Base-by-base conservation (phyloP, 2,797 vertebrate genomes). In the Hemitrygon akajei region DNA sequence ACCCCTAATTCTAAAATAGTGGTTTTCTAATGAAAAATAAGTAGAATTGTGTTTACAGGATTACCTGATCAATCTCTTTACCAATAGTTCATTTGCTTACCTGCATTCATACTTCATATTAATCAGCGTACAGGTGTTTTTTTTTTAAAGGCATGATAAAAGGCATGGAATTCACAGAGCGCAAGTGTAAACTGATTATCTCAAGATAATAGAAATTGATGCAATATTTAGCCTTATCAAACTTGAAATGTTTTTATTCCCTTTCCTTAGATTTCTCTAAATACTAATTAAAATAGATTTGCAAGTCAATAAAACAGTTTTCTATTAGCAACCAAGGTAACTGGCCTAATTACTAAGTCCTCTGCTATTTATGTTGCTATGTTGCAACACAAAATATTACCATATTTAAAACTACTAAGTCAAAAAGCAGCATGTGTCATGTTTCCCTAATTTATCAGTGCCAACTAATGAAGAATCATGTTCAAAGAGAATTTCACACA, bases 271-370 rank as follows among this genome's bases (percentile, higher is more conserved):
- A 9, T 76, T 93, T 76, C 30, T 76, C 47, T 91, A 93, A 93
- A 93, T 73, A 58, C 69, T 75, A 93, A 56, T 76, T 56, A 56
- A 93, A 93, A 93, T 93, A 93, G 91, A 93, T 93, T 93, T 93
- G 91, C 91, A 93, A 93, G 71, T 93, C 91, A 93, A 93, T 76
- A 93, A 93, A 56, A 75, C 91, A 93, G 27, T 76, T 93, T 93
- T 93, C 91, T 30, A 93, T 93, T 93, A 47, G 91, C 40, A 76
- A 76, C 91, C 40, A 93, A 93, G 91, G 47, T 30, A 93, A 93
- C 71, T 93, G 71, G 58, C 91, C 86, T 93, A 93, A 75, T 93
- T 93, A 93, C 73, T 93, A 93, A 75, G 73, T 76, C 40, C 34
- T 47, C 66, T 25, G 66, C 69, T 93, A 75, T 93, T 93, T 93